phyloP scores from a whole-genome alignment of 2,113 vertebrate genomes.

The Procavia capensis region DNA sequence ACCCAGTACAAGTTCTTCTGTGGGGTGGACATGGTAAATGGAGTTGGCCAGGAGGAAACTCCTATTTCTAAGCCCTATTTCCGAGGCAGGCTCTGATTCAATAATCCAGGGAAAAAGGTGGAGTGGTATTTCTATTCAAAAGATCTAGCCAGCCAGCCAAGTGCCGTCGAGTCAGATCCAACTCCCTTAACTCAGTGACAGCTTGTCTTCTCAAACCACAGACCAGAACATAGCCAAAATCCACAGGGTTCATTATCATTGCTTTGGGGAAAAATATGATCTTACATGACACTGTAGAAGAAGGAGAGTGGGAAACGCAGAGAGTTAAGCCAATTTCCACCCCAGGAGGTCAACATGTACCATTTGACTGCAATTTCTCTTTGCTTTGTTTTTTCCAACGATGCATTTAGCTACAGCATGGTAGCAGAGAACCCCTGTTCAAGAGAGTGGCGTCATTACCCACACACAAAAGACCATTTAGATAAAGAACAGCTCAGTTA shows the following conservation, averaged over 20 bases:
- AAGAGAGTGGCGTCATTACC: constrained; percentile 75
- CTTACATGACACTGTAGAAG: neutral
- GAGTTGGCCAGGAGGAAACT: neutral
- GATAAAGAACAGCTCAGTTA: constrained; percentile 69
- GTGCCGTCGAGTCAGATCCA: no score
- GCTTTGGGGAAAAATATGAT: neutral
- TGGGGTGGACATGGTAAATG: accelerated
- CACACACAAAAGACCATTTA: constrained; percentile 80
- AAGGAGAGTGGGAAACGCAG: constrained; percentile 13
- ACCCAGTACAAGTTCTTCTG: neutral
- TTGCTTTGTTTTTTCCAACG: constrained; percentile 72
- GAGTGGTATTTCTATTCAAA: neutral
- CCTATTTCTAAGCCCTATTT: neutral
- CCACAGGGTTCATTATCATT: neutral
- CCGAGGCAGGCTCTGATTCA: neutral
- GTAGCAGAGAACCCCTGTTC: constrained; percentile 64
- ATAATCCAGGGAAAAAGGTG: neutral
- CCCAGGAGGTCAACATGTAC: constrained; percentile 47
- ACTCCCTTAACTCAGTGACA: neutral
- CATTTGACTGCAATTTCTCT: constrained; percentile 70
- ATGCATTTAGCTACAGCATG: constrained; percentile 70
- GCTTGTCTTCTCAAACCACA: neutral
- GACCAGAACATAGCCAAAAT: neutral
- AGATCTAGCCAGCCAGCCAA: no score
- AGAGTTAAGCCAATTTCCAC: neutral